Evolutionary conservation across 2,113 vertebrate species (phyloP), one percentile per base, ranked within the genome.

Genomic region (Engystomops pustulosus): DNA sequence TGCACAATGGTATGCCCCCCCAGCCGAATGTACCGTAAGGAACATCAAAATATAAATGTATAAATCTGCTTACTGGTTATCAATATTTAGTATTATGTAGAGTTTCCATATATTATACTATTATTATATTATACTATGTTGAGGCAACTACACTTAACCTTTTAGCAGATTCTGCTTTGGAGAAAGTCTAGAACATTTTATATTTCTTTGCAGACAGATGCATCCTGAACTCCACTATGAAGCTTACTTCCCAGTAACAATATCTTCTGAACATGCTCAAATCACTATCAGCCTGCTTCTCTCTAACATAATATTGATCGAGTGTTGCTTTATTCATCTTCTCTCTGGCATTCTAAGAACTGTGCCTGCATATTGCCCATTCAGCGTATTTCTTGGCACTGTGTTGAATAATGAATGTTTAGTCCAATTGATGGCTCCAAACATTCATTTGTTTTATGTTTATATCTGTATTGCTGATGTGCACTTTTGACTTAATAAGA

Each of bases 381-480:
- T 51, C 45, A 75, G 71, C 71, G 47, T 30, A 51, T 75, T 75
- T 51, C 18, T 4, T 51, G 14, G 27, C 71, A 30, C 20, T 25
- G 53, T 75, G 45, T 75, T 75, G 18, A 53, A 75, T 75, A 75
- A 53, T 47, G 71, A 47, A 74, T 74, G 45, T 51, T 30, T 51
- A 51, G 47, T 11, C 25, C 27, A 47, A 75, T 49, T 53, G 14
- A 32, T 75, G 45, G 18, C 49, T 51, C 30, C 17, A 20, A 74
- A 53, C 47, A n/a, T 53, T 75, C 15, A 75, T 32, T 75, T 75
- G 71, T 17, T 51, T 51, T 32, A 30, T 51, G 55, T 60, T 25
- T 27, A 51, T 75, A 53, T 32, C 30, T 75, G 4, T 32, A 25
- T 11, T 34, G 45, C 27, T 75, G 27, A 53, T 75, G 72, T 75